Base-by-base conservation (phyloP, 2,797 vertebrate genomes). In the Betta splendens region DNA sequence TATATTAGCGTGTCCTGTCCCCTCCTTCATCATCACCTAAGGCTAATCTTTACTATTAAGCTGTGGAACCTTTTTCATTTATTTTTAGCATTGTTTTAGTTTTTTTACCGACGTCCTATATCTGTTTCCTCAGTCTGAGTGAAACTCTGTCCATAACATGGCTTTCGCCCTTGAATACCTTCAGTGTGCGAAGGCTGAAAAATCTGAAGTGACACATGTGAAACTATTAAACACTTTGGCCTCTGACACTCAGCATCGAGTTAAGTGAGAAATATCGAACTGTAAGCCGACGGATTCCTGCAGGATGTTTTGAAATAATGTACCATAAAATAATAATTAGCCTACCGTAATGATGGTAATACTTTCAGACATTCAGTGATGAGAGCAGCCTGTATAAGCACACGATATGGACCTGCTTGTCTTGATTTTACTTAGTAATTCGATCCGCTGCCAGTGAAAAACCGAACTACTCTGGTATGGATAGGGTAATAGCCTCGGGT, bases 401-500 rank as follows among this genome's bases (percentile, higher is more conserved):
- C 72, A 69, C 54, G 56, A 67, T 83, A 55, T 50, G 74, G 79
- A 84, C 76, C 88, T 85, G 81, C 85, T 87, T 79, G 74, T 82
- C 80, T 81, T 84, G 77, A 81, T 86, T 90, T 84, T 75, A 70
- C 80, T 53, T 40, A 60, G 90, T 86, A 91, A 91, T 77, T 73
- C 69, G 84, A 91, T 80, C 81, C 77, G 71, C 71, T 72, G 72
- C 80, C 65, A 65, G 76, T 81, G 80, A 83, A 89, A 89, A 89
- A 80, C 83, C 84, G 59, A 80, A 77, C 86, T 69, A 65, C 85
- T 77, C 76, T 85, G 86, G 85, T 86, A 84, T 84, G 89, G 88
- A 87, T 87, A 89, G 81, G 85, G 89, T 92, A 93, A 95, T 92
- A 94, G 93, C 92, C 92, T 43, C 55, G 80, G 89, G 91, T 89